Evolutionary conservation across 2,888 invertebrate species (phyloP).

Genomic region (Philonicus albiceps): DNA sequence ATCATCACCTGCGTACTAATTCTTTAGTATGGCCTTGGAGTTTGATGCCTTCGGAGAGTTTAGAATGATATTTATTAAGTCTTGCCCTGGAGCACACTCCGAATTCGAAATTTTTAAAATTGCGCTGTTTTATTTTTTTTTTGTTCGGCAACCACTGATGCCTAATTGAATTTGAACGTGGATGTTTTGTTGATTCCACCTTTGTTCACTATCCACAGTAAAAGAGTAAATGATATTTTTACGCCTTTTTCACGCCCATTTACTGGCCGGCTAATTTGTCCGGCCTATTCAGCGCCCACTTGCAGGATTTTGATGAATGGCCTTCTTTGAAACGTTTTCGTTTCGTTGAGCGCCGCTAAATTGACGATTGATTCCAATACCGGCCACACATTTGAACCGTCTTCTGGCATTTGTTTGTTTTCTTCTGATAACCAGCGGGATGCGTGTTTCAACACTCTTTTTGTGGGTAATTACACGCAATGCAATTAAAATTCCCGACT

Average conservation of each 20-base stretch:
- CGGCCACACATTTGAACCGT: background rate
- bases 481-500: background rate
- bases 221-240: background rate
- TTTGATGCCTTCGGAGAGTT: background rate
- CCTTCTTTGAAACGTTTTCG: background rate
- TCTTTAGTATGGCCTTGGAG: background rate
- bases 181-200: constrained; percentile 8
- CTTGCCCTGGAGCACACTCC: background rate
- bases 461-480: background rate
- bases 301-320: constrained; percentile 3
- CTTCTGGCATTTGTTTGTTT: background rate
- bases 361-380: background rate
- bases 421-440: constrained; percentile 4
- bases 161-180: constrained; percentile 2
- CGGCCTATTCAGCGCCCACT: background rate
- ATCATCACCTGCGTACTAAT: background rate
- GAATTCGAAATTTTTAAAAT: background rate
- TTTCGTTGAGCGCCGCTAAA: background rate
- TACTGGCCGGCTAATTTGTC: background rate
- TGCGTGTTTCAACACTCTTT: background rate
- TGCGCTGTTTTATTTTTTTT: background rate
- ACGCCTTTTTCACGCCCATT: constrained; percentile 26
- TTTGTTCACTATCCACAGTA: background rate
- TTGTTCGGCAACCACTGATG: background rate
- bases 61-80: background rate